Percentiles rank a stretch among this genome's conserved stretches.
phyloP scores from a whole-genome alignment of 2,888 invertebrate species.

The Amiota communis region DNA sequence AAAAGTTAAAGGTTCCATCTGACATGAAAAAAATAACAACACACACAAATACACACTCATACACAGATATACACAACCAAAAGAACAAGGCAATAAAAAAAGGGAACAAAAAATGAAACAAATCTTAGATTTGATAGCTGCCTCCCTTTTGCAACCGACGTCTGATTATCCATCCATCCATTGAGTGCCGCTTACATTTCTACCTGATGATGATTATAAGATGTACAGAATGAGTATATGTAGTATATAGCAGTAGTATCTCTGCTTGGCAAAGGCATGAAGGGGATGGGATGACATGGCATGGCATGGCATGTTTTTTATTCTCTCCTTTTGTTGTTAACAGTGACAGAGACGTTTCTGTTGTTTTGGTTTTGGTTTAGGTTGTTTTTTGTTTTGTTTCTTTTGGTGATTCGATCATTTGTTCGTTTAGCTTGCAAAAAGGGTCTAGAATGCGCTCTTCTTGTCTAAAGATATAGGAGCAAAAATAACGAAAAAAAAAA shows the following conservation, averaged over 20 bases:
- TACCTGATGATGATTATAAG: too few species aligned
- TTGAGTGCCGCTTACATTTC: too few species aligned
- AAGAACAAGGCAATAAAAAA: background rate
- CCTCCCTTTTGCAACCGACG: background rate
- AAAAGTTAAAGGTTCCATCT: background rate
- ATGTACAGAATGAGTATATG: too few species aligned
- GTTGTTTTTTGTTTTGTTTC: conserved; percentile 23
- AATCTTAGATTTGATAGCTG: conserved; percentile 12
- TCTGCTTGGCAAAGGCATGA: too few species aligned
- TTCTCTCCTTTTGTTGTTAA: too few species aligned
- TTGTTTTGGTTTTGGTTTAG: too few species aligned
- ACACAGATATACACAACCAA: background rate
- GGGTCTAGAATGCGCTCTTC: conserved; percentile 5
- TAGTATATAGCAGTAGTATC: too few species aligned
- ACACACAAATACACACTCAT: background rate
- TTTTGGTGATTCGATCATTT: conserved; percentile 24
- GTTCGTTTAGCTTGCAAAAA: background rate
- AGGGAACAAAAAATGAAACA: background rate
- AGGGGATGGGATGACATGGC: too few species aligned
- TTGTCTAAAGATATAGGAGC: conserved; percentile 27
- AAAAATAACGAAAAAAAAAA: conserved; percentile 26
- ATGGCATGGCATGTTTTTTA: background rate
- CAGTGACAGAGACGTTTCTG: too few species aligned
- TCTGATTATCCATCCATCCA: too few species aligned
- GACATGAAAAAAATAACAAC: background rate